Evolutionary conservation across 2,797 vertebrate genomes (phyloP), one percentile per base, ranked within the genome.

Genomic region (Lepidocolaptes lacrymiger): DNA sequence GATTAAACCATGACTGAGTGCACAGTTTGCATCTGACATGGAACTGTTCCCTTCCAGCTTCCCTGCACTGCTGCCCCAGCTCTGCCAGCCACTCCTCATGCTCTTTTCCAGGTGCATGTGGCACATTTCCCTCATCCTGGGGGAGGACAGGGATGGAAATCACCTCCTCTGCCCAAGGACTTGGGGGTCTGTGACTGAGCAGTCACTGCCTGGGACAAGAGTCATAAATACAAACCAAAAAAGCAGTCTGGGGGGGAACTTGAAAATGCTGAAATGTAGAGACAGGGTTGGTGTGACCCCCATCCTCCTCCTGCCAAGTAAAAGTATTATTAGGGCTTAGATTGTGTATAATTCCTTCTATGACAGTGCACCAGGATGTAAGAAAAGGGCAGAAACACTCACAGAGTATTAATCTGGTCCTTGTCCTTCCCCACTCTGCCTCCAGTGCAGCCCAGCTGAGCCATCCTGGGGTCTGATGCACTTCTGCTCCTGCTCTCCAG

Each of bases 161-260:
- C 14, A 13, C 80, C 85, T 89, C 67, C 8, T 41, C 28, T n/a
- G 1, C 9, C 17, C 51, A 19, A 2, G 34, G 27, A 7, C 55
- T 58, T 22, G 56, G 72, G 19, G 46, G 30, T 72, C 6, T 39
- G 39, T 39, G 39, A 39, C 9, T 11, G 48, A 89, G 94, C 86
- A 17, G 13, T 4, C 17, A 56, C 36, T 18, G 4, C 36, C 27
- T 76, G 71, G 73, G 41, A 0, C 30, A 8, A 41, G 37, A 48
- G 19, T 13, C 36, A 86, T 58, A 56, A 43, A 63, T 28, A 41
- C 30, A 74, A 54, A 49, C 15, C 54, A 4, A 28, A 49, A 72
- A 55, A n/a, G 7, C 0, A 0, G 36, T 4, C 11, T 21, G 2
- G 10, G 12, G 21, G 6, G 9, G 34, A 7, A 22, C 49, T 62